Base-by-base conservation (phyloP, 2,797 vertebrate species). In the Mycteria americana region DNA sequence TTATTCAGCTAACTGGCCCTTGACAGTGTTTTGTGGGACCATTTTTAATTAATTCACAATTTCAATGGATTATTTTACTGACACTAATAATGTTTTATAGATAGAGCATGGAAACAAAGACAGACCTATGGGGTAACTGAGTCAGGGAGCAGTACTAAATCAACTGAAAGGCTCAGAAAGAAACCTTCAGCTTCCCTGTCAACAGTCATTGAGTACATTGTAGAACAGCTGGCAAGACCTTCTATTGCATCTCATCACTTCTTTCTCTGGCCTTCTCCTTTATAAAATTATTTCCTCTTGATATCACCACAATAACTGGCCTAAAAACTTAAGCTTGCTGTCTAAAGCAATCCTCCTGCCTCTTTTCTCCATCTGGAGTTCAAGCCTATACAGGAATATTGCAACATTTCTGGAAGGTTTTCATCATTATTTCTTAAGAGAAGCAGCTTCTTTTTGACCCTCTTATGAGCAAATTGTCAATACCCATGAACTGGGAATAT, bases 231-330 rank as follows among this genome's bases (percentile, higher is more conserved):
- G 80, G 80, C 90, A 96, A 83, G 80, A 89, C n/a, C 75, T 56
- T 48, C 88, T 60, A 46, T 9, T 56, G 70, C 51, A 90, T 89
- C 92, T 95, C 93, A 93, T 74, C 6, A 0, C 70, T 93, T 85
- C 70, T 91, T 85, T 83, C 77, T 72, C 78, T 64, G 56, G 48
- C 43, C 37, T 91, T 92, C 72, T 86, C 73, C 51, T 76, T 75
- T 15, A 67, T 24, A 89, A 79, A 93, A 76, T 69, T 63, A 95
- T 89, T 95, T 85, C 67, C 78, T 95, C 51, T 91, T 91, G 70
- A 37, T 93, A 94, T 82, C 92, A 83, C n/a, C 21, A 85, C 63
- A 94, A 56, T 48, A 82, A 93, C 35, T 18, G 33, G 30, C 70
- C 59, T 82, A 77, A 92, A 91, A 81, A 82, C 28, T 56, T 35